Evolutionary conservation across 2,113 vertebrate genomes (phyloP).

Genomic region (Trichechus manatus): DNA sequence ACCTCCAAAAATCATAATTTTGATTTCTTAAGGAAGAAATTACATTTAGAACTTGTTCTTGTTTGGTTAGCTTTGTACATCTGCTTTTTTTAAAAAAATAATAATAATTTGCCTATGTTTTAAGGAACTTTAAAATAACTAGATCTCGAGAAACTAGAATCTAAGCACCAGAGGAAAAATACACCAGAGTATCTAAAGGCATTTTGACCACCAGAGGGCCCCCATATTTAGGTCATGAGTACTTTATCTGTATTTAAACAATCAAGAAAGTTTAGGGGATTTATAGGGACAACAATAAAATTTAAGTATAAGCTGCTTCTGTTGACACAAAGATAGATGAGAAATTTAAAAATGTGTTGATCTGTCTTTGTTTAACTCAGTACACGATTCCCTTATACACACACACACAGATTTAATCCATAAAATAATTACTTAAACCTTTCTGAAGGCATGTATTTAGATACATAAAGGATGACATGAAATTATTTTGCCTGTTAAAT

Average conservation of each 20-base stretch:
- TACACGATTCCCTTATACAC: background rate
- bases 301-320: background rate
- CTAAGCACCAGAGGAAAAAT: background rate
- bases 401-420: background rate
- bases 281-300: background rate
- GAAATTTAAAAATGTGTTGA: background rate
- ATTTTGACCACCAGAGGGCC: constrained; percentile 76
- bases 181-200: background rate
- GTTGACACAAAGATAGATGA: background rate
- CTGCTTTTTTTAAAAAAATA: background rate
- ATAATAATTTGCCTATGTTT: background rate
- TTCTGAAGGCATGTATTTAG: background rate
- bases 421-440: background rate
- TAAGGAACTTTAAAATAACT: background rate
- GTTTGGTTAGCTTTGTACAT: background rate
- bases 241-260: background rate
- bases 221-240: constrained; percentile 52
- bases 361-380: background rate
- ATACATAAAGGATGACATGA: background rate
- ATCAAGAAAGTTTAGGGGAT: background rate
- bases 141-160: background rate
- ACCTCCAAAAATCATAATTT: background rate
- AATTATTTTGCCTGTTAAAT: background rate
- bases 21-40: background rate
- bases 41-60: background rate